Evolutionary conservation across 1,140 invertebrate genomes (phyloP).

Genomic region (Asobara japonica): DNA sequence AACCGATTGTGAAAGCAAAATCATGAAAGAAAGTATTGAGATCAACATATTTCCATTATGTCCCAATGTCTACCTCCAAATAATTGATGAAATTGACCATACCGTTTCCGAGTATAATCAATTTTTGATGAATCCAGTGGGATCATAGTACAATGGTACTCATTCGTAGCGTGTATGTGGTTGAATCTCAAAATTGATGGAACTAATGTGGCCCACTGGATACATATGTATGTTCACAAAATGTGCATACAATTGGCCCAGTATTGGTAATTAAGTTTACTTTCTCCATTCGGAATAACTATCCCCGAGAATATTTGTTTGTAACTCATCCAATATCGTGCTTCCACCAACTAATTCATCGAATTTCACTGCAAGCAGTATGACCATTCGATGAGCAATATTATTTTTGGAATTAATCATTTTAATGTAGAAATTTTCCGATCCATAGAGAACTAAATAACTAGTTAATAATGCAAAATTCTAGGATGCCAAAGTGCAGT

Average conservation of each 20-base stretch:
- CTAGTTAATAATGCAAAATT: no score
- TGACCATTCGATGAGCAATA: neutral
- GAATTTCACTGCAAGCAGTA: neutral
- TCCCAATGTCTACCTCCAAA: no score
- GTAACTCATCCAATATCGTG: neutral
- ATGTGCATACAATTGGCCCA: neutral
- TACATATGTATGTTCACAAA: slow-evolving; percentile 3
- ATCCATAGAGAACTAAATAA: no score
- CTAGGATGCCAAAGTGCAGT: no score
- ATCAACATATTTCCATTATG: no score
- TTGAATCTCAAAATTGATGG: neutral
- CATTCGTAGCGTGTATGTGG: neutral
- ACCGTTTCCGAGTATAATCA: neutral
- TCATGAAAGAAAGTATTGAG: no score
- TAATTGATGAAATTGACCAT: neutral
- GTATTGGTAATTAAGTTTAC: neutral
- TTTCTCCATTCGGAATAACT: neutral
- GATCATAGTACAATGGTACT: neutral
- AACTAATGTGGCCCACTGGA: neutral
- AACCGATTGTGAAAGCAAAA: no score
- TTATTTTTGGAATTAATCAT: no score
- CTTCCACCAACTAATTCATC: neutral
- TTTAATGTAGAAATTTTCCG: no score
- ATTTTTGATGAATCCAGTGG: neutral
- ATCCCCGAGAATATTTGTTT: neutral